phyloP scores from a whole-genome alignment of 2,797 vertebrate species.

The Smutsia gigantea region DNA sequence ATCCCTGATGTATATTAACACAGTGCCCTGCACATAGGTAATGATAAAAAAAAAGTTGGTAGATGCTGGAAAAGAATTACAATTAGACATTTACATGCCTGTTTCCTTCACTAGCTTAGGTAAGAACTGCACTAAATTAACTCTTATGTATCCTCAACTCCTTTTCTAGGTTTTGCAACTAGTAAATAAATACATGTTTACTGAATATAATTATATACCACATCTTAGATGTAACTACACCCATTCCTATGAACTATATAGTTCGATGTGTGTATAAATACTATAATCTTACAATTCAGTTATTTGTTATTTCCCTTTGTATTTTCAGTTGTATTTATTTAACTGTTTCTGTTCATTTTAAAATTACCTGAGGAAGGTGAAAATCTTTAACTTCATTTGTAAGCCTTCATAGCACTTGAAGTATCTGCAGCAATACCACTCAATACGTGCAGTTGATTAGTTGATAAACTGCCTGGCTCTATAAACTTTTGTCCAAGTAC shows the following conservation, averaged over 20 bases:
- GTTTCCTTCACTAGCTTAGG: neutral
- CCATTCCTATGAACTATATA: neutral
- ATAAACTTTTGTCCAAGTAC: neutral
- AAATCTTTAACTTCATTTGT: constrained; percentile 28
- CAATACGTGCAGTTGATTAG: neutral
- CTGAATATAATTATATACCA: neutral
- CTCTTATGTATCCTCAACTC: neutral
- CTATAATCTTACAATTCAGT: neutral
- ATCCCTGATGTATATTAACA: neutral
- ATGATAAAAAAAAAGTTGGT: neutral
- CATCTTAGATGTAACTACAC: neutral
- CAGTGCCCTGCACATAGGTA: neutral
- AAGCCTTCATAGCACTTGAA: neutral
- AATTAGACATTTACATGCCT: neutral
- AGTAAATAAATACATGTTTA: neutral
- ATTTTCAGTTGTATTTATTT: neutral
- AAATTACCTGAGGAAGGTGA: neutral
- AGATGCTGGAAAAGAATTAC: neutral
- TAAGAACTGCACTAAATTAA: neutral
- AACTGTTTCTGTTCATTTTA: neutral
- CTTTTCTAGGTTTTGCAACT: neutral
- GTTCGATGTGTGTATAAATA: neutral
- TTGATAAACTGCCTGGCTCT: neutral
- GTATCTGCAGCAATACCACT: neutral
- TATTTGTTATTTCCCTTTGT: neutral